Percentiles rank a stretch among this genome's conserved stretches.
Evolutionary conservation across 1,140 invertebrate species (phyloP).

Genomic region (Octopus bimaculoides): DNA sequence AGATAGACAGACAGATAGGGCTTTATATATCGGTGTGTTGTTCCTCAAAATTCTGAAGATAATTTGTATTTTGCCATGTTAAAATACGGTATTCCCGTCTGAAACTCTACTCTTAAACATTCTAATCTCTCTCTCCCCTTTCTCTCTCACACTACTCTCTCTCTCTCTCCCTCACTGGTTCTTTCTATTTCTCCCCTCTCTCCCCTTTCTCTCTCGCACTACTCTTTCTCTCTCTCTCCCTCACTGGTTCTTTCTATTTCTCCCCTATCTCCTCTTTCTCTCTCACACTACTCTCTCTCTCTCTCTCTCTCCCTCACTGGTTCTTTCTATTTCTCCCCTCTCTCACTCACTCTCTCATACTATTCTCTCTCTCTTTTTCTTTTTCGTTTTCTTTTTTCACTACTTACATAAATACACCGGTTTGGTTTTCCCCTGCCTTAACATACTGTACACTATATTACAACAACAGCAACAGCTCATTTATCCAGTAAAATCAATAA

Average conservation of each 20-base stretch:
- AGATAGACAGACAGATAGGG: too few species aligned
- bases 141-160: constrained; percentile 16
- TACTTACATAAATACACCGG: not conserved
- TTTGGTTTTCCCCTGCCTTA: constrained; percentile 26
- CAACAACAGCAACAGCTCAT: too few species aligned
- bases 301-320: constrained; percentile 20
- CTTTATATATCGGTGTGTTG: too few species aligned
- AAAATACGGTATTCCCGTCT: too few species aligned
- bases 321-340: constrained; percentile 9
- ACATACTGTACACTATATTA: constrained; percentile 23
- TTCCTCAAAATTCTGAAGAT: too few species aligned
- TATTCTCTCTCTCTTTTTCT: not conserved
- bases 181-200: constrained; percentile 29
- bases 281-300: constrained; percentile 31
- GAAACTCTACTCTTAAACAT: too few species aligned
- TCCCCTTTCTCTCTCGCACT: constrained; percentile 21
- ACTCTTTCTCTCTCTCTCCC: constrained; percentile 16
- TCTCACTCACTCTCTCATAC: not conserved
- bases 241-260: constrained; percentile 21
- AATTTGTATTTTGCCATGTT: too few species aligned
- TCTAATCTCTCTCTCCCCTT: not conserved
- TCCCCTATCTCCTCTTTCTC: constrained; percentile 27
- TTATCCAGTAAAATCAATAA: too few species aligned
- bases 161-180: constrained; percentile 32
- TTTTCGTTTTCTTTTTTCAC: not conserved